Conservation (phyloP, 2,797 vertebrate genomes). For the Tarsius wallacei region DNA sequence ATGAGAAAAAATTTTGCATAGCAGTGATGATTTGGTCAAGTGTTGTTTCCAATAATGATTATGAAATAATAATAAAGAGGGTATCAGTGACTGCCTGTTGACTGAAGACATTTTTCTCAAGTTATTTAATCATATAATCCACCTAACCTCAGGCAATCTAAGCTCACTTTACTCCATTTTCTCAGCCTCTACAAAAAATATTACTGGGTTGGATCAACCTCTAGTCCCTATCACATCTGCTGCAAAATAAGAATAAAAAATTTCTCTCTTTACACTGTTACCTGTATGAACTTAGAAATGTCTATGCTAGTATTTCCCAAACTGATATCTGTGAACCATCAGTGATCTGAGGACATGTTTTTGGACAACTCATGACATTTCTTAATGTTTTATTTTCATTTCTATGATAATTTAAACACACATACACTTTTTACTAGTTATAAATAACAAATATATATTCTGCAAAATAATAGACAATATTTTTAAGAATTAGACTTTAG, state of each 20-base stretch:
- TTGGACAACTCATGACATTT: neutral
- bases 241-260: slow-evolving; percentile 7
- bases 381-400: slow-evolving; percentile 11
- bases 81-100: slow-evolving; percentile 44
- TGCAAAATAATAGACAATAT: neutral
- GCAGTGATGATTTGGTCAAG: slow-evolving; percentile 69
- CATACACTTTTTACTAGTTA: neutral
- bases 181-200: neutral
- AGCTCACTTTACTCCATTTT: slow-evolving; percentile 14
- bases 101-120: slow-evolving; percentile 25
- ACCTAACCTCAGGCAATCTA: neutral
- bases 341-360: neutral
- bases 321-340: neutral
- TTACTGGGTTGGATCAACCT: neutral
- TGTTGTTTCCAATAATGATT: slow-evolving; percentile 72
- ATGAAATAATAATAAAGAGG: slow-evolving; percentile 78
- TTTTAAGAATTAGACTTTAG: neutral
- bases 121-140: slow-evolving; percentile 21
- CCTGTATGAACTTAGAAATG: neutral
- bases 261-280: neutral
- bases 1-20: slow-evolving; percentile 83
- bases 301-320: neutral
- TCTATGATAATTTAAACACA: neutral
- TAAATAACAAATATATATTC: neutral
- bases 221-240: neutral